A percentile compares a stretch with the other conserved stretches of the same genome.
Conservation (phyloP, 2,888 invertebrate genomes). For the Myathropa florea region DNA sequence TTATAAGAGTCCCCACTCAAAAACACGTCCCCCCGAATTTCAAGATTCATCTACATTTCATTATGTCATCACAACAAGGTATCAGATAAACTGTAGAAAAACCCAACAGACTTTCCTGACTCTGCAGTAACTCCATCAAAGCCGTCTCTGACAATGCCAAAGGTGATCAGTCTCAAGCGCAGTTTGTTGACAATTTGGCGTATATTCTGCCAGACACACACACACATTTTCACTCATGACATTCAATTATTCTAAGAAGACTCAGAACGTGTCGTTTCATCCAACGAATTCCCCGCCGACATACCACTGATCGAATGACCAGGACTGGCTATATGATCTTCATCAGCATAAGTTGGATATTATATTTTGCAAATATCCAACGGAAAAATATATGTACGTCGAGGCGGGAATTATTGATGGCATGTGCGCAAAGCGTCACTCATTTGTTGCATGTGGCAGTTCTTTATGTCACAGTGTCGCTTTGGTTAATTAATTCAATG, state of each 20-base stretch:
- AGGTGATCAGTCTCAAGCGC: too few species aligned
- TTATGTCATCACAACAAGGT: too few species aligned
- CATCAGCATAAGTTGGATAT: conserved; percentile 46
- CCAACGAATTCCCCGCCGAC: not conserved
- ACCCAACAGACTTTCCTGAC: too few species aligned
- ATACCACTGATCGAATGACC: not conserved
- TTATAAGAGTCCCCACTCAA: too few species aligned
- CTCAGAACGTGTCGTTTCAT: not conserved
- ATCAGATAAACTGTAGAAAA: too few species aligned
- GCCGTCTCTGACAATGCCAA: too few species aligned
- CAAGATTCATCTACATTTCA: too few species aligned
- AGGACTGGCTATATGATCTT: conserved; percentile 18
- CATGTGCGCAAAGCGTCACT: conserved; percentile 35
- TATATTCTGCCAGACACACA: too few species aligned
- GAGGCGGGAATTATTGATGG: conserved; percentile 44
- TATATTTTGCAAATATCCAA: not conserved
- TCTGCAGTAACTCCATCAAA: too few species aligned
- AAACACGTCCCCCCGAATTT: too few species aligned
- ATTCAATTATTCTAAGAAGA: not conserved
- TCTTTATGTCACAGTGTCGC: conserved; percentile 46
- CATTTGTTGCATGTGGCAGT: not conserved
- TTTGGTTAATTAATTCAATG: conserved; percentile 61
- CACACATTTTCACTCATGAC: not conserved
- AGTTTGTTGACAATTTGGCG: not conserved
- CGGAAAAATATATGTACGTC: not conserved